A percentile compares a stretch with the other conserved stretches of the same genome.
Conservation (phyloP, 2,888 invertebrate genomes). For the Noctua janthina region DNA sequence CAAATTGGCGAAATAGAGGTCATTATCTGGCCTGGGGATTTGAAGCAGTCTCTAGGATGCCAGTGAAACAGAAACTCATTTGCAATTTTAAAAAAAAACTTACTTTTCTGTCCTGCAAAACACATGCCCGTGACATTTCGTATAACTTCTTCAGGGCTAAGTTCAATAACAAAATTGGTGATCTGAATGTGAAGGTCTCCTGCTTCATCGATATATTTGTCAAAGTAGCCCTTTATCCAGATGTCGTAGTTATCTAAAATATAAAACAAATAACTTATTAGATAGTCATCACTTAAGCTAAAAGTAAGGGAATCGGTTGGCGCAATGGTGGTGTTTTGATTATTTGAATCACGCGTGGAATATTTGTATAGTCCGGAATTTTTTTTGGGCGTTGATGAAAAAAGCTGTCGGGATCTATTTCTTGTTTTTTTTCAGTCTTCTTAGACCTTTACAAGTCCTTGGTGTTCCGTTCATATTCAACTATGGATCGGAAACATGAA, state of each 20-base stretch:
- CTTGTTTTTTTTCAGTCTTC: neutral
- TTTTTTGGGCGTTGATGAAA: neutral
- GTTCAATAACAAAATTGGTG: conserved; percentile 18
- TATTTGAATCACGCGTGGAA: neutral
- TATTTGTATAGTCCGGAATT: neutral
- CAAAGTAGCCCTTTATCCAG: conserved; percentile 28
- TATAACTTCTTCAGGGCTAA: conserved; percentile 19
- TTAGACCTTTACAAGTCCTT: neutral
- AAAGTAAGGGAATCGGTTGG: neutral
- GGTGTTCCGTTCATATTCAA: neutral
- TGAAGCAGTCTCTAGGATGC: neutral
- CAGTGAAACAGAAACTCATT: neutral
- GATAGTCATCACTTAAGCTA: neutral
- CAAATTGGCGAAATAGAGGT: neutral
- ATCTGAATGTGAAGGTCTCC: conserved; percentile 34
- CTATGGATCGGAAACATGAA: neutral
- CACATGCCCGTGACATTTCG: conserved; percentile 10
- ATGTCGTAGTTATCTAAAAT: conserved; percentile 31
- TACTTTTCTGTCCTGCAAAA: conserved; percentile 12
- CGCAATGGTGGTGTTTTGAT: neutral
- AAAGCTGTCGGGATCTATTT: neutral
- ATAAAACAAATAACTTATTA: neutral
- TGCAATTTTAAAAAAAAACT: neutral
- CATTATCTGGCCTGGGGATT: neutral
- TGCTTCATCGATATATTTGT: conserved; percentile 14